These are phyloP conservation scores for Eptesicus fuscus DNA, from an alignment of 2,113 vertebrate genomes.

Conservation along the genomic window DNA sequence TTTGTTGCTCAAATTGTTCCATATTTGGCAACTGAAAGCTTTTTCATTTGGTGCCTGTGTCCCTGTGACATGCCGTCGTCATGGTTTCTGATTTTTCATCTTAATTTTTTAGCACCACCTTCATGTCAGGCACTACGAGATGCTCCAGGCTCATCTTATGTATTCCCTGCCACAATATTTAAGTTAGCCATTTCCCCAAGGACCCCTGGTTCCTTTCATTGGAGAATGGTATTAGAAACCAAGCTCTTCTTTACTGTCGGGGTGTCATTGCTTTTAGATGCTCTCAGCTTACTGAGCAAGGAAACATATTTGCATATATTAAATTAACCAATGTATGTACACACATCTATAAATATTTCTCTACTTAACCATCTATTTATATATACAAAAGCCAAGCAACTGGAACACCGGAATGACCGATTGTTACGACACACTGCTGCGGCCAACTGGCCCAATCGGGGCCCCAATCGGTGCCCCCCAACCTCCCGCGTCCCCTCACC, in stretches of 20 bases:
- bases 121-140: neutral
- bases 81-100: neutral
- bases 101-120: neutral
- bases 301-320: neutral
- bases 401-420: no score
- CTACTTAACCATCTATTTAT: neutral
- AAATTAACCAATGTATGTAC: neutral
- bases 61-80: neutral
- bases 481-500: no score
- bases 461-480: accelerated
- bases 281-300: neutral
- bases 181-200: neutral
- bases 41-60: neutral
- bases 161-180: neutral
- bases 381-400: no score
- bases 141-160: neutral
- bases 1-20: neutral
- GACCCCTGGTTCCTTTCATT: neutral
- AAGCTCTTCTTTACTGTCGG: neutral
- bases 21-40: neutral
- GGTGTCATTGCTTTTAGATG: neutral
- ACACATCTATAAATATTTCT: neutral
- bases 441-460: no score
- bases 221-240: neutral
- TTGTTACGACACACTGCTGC: no score